Base-by-base conservation (phyloP, 2,888 invertebrate genomes). In the Linnaemya vulpina region DNA sequence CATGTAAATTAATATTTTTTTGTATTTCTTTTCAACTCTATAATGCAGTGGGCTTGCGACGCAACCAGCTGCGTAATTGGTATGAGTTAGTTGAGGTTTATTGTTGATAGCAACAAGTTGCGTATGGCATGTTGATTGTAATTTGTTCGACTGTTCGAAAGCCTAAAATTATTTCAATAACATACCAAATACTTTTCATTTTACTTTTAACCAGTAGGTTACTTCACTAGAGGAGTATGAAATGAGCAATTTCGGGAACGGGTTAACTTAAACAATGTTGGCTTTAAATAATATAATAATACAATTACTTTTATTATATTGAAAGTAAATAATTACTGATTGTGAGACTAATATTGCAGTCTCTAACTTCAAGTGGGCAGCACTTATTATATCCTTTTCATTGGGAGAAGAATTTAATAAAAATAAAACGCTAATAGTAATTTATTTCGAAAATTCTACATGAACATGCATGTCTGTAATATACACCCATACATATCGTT, bases 91-190 rank as follows among this genome's bases (percentile, higher is more conserved):
- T 2, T 63, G 15, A 15, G 70, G 76, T 63, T 65, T 82, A 76
- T 76, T 82, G 70, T 81, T 81, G 30, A 2, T 30, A 22, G 13
- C 63, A 62, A 68, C 81, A 75, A 60, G 80, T 75, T 55, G 75
- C 13, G 35, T 51, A 10, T 30, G 62, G 9, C 68, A 46, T 75
- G 53, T 65, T 40, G 5, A 15, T 9, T 43, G 20, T 15, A 11
- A 38, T 25, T 60, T 30, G 20, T 46, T 62, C n/a, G 5, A n/a
- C 13, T n/a, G 11, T 1, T 20, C 13, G 0, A 20, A 58, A 0
- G 15, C 13, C 3, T 65, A 17, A 17, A 75, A 68, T 46, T 38
- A 8, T 38, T 38, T 43, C 3, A 13, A 3, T 46, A 46, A 22
- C 25, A 46, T 73, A 25, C 5, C 40, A 55, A 35, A 43, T 53